Evolutionary conservation across 1,140 invertebrate genomes (phyloP).

Genomic region (Cecropterus lyciades): DNA sequence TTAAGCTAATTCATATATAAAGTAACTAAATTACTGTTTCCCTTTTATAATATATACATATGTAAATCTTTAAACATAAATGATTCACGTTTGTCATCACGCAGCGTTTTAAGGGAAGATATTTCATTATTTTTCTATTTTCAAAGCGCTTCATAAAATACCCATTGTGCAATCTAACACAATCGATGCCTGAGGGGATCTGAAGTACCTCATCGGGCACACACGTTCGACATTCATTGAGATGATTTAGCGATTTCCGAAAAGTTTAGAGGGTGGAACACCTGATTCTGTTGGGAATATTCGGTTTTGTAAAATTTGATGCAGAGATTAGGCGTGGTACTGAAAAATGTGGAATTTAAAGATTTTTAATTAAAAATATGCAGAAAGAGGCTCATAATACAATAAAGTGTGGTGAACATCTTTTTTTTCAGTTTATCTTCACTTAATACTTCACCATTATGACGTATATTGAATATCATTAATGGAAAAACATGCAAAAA

Average conservation of each 20-base stretch:
- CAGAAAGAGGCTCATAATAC: too few relatives aligned
- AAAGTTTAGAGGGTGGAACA: slow-evolving; percentile 29
- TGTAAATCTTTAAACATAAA: background rate
- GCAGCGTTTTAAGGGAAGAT: slow-evolving; percentile 33
- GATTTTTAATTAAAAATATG: too few relatives aligned
- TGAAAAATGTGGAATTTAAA: too few relatives aligned
- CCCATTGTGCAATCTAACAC: slow-evolving; percentile 29
- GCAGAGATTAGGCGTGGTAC: background rate
- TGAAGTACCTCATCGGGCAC: slow-evolving; percentile 49
- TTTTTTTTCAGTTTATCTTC: too few relatives aligned
- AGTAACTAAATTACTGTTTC: too few relatives aligned
- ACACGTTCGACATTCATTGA: slow-evolving; percentile 73
- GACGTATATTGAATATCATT: too few relatives aligned
- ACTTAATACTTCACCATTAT: too few relatives aligned
- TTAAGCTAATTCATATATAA: too few relatives aligned
- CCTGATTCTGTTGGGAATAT: slow-evolving; percentile 18
- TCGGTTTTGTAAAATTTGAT: slow-evolving; percentile 4
- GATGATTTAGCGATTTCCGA: slow-evolving; percentile 65
- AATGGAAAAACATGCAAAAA: too few relatives aligned
- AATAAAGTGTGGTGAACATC: too few relatives aligned
- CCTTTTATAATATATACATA: too few relatives aligned
- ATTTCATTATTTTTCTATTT: slow-evolving; percentile 21
- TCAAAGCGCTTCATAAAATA: slow-evolving; percentile 31
- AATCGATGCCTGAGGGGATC: slow-evolving; percentile 54
- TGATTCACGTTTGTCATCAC: background rate